phyloP scores from a whole-genome alignment of 2,888 invertebrate genomes.

The Tetheella fluctuosa region DNA sequence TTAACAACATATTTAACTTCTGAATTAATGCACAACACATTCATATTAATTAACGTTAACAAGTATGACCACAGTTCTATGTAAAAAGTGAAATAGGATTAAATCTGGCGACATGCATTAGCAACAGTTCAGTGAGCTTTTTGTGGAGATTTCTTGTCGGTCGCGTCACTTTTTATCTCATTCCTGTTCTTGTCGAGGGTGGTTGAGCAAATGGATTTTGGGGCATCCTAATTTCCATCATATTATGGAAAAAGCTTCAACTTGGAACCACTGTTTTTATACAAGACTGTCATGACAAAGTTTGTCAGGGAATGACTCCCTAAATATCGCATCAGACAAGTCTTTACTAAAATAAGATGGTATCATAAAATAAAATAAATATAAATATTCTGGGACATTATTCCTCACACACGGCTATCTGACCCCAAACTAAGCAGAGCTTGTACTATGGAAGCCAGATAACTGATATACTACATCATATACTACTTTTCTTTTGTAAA shows the following conservation, averaged over 20 bases:
- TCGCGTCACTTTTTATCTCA: conserved; percentile 30
- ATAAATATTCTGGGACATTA: too few species aligned
- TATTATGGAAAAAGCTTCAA: conserved; percentile 24
- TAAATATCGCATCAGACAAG: too few species aligned
- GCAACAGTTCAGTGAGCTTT: conserved; percentile 11
- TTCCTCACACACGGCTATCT: too few species aligned
- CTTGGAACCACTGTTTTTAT: background rate
- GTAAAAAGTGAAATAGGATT: conserved; percentile 22
- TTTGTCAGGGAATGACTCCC: too few species aligned
- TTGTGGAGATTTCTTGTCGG: background rate
- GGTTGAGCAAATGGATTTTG: conserved; percentile 35
- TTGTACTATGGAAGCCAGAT: too few species aligned
- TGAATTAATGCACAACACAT: conserved; percentile 31
- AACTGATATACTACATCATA: too few species aligned
- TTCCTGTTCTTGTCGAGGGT: conserved; percentile 28
- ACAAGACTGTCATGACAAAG: too few species aligned
- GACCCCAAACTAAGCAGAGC: too few species aligned
- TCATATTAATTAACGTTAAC: conserved; percentile 51
- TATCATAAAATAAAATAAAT: too few species aligned
- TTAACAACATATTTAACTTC: background rate
- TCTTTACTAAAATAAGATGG: too few species aligned
- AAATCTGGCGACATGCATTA: conserved; percentile 36
- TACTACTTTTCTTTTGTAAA: too few species aligned
- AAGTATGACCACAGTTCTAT: conserved; percentile 36
- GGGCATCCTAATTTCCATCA: conserved; percentile 27